A percentile compares a stretch with the other conserved stretches of the same genome.
These are phyloP conservation scores for Holothuria leucospilota DNA, from an alignment of 53 echinoderm and acorn worm species.

Conservation along the genomic window DNA sequence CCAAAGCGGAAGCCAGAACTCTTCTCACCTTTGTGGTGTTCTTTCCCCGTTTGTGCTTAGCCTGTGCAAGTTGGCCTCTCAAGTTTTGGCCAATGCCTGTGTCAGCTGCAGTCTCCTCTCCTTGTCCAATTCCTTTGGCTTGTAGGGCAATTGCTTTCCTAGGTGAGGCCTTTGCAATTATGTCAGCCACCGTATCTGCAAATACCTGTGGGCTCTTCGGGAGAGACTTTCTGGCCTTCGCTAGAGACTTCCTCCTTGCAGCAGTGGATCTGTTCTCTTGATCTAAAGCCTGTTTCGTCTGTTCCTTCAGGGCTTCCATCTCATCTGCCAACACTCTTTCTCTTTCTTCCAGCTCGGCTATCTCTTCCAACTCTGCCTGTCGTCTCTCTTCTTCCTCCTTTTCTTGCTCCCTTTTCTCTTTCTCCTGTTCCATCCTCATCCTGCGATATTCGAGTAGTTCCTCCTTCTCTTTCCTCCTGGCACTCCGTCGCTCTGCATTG, in stretches of 20 bases:
- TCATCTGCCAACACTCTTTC: background rate
- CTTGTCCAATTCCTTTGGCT: background rate
- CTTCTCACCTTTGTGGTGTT: background rate
- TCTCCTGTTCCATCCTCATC: no score
- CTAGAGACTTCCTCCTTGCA: background rate
- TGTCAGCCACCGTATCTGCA: background rate
- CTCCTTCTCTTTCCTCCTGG: background rate
- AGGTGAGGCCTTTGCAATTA: background rate
- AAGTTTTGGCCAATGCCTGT: background rate
- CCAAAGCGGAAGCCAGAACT: background rate
- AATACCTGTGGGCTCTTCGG: background rate
- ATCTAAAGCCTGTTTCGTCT: constrained; percentile 9
- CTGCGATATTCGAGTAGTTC: no score
- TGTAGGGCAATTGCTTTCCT: background rate
- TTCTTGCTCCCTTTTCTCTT: no score
- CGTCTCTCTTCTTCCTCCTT: background rate
- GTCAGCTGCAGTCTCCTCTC: background rate
- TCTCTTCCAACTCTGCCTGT: background rate
- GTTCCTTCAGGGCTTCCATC: background rate
- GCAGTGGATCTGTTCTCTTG: constrained; percentile 6
- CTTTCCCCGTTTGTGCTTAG: background rate
- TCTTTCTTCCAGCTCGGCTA: background rate
- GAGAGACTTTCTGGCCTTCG: background rate
- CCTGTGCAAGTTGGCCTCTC: no score
- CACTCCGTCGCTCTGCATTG: background rate